Evolutionary conservation across 2,888 invertebrate genomes (phyloP).

Genomic region (Boloria selene): DNA sequence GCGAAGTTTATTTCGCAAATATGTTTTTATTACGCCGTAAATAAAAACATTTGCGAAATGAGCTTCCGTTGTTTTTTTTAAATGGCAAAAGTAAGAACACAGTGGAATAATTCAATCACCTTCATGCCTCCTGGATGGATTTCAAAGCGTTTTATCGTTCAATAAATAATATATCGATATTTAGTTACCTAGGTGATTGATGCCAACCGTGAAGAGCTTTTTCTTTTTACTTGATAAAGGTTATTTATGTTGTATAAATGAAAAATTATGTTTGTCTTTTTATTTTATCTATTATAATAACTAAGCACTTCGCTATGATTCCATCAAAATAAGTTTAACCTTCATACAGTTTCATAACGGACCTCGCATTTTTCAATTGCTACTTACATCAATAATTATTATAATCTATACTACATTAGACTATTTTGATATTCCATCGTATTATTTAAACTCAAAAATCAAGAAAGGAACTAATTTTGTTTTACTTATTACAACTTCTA

Average conservation of each 20-base stretch:
- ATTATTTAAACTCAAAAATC: no score
- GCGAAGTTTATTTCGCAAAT: not conserved
- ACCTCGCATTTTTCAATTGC: conserved; percentile 18
- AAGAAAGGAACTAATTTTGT: no score
- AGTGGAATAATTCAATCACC: not conserved
- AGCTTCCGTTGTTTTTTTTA: not conserved
- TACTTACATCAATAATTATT: conserved; percentile 6
- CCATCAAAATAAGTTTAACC: conserved; percentile 18
- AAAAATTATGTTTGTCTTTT: not conserved
- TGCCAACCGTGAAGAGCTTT: not conserved
- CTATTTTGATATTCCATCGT: no score
- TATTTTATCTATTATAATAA: not conserved
- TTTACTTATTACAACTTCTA: not conserved
- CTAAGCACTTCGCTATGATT: not conserved
- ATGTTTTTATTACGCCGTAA: conserved; percentile 5
- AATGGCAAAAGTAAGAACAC: not conserved
- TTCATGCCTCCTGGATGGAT: not conserved
- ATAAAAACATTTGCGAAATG: conserved; percentile 3
- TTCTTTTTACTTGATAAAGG: not conserved
- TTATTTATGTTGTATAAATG: not conserved
- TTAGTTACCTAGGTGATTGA: not conserved
- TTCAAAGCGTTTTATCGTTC: not conserved
- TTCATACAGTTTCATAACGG: conserved; percentile 29
- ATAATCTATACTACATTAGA: no score
- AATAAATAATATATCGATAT: conserved; percentile 11